These are phyloP conservation scores for Trogon surrucura DNA, from an alignment of 2,113 vertebrate genomes.

Conservation along the genomic window DNA sequence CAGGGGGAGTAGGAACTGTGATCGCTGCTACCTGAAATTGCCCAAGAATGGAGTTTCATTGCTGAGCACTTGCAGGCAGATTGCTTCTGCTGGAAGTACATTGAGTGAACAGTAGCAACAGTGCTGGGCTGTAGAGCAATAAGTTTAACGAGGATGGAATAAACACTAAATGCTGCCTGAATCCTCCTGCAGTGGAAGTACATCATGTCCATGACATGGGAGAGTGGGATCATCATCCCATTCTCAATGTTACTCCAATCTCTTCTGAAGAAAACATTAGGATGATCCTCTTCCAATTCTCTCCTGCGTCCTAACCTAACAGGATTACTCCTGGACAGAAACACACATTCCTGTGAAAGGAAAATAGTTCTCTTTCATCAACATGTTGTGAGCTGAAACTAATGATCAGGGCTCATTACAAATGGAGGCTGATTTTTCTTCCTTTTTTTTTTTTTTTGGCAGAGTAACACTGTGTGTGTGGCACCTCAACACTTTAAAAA, in stretches of 20 bases:
- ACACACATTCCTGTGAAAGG: neutral
- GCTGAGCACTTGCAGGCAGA: slow-evolving; percentile 41
- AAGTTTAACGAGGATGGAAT: neutral
- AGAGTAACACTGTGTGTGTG: neutral
- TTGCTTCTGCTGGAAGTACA: neutral
- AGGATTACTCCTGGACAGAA: neutral
- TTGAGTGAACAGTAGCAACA: neutral
- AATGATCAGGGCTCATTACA: neutral
- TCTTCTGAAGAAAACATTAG: neutral
- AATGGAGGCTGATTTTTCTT: neutral
- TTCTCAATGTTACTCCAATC: neutral
- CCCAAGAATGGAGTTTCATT: neutral
- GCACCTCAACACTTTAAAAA: slow-evolving; percentile 21
- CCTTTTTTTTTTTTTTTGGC: neutral
- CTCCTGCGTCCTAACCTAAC: neutral
- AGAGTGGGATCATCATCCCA: neutral
- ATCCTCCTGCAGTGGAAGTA: neutral
- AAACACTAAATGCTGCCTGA: neutral
- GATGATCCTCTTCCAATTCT: neutral
- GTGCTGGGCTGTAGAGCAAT: neutral
- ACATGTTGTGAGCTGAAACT: neutral
- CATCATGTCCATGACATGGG: neutral
- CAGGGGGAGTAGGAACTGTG: neutral
- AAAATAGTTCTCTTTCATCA: neutral
- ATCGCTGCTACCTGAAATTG: neutral